Percentiles rank a stretch among this genome's conserved stretches.
phyloP scores from a whole-genome alignment of 2,888 invertebrate genomes.

The Lampropteryx suffumata region DNA sequence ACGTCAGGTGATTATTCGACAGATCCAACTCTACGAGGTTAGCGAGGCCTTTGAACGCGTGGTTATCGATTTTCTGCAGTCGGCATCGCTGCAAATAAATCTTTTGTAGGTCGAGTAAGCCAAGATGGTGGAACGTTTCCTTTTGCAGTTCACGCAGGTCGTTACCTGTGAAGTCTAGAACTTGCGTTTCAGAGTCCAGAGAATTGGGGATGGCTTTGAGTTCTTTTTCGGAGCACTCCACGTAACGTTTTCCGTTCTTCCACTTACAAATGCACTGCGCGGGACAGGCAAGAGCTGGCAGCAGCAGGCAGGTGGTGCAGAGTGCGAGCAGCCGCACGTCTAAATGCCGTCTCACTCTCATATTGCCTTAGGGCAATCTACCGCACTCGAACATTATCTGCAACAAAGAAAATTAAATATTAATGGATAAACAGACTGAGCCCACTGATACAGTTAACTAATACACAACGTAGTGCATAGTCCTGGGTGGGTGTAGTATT shows the following conservation, averaged over 20 bases:
- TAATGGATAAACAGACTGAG: background rate
- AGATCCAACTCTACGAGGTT: slow-evolving; percentile 95
- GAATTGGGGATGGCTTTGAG: slow-evolving; percentile 90
- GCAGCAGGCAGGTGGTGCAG: slow-evolving; percentile 71
- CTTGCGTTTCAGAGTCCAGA: slow-evolving; percentile 93
- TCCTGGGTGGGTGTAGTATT: no score
- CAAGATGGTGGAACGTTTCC: slow-evolving; percentile 90
- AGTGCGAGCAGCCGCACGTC: slow-evolving; percentile 74
- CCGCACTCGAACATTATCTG: slow-evolving; percentile 66
- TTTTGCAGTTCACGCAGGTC: slow-evolving; percentile 89
- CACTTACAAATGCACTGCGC: slow-evolving; percentile 93
- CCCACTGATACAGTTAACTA: no score
- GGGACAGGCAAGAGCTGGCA: slow-evolving; percentile 85
- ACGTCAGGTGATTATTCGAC: slow-evolving; percentile 89
- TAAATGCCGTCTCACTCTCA: slow-evolving; percentile 64
- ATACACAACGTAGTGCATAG: no score
- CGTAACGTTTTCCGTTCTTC: slow-evolving; percentile 96
- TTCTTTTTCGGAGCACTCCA: slow-evolving; percentile 92
- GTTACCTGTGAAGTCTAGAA: slow-evolving; percentile 92
- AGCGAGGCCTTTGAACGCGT: slow-evolving; percentile 91
- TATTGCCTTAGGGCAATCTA: slow-evolving; percentile 70
- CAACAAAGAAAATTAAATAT: slow-evolving; percentile 56
- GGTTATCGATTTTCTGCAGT: slow-evolving; percentile 89
- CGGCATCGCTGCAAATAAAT: slow-evolving; percentile 91
- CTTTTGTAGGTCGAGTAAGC: slow-evolving; percentile 92